Evolutionary conservation across 2,888 invertebrate genomes (phyloP), one percentile per base, ranked within the genome.

Genomic region (Acanthosepion esculentum): DNA sequence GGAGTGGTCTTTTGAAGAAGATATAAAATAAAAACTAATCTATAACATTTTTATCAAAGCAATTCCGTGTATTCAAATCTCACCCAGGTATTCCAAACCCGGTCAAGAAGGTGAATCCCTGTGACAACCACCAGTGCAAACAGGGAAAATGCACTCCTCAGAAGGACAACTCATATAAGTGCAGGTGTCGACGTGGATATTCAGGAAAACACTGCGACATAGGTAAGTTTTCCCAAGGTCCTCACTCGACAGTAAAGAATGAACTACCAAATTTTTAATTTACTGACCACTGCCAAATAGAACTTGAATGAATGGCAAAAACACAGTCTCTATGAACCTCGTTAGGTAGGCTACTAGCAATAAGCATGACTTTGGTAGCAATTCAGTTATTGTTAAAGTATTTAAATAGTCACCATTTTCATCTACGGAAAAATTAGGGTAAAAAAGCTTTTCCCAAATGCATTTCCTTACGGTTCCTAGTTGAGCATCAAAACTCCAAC

Each of bases 141-240:
- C 95, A 96, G 94, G 97, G 97, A 29, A 95, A 95, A 93, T 97
- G 97, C 95, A 96, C 96, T 95, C 96, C 97, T 8, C 95, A 96
- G 91, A 96, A 96, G 41, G 95, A 96, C 94, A 96, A 96, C 64
- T 96, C 97, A 94, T 99, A 99, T 98, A 98, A 98, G 95, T 99
- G 99, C 98, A 98, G 98, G 96, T 99, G 99, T 97, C 98, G 98
- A 96, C 98, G 98, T 91, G 99, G 99, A 91, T 99, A 98, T 97
- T 98, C 98, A 96, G 99, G 99, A 96, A 98, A 98, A 96, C 99
- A 98, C 98, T 99, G 99, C 98, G 99, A 99, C 95, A 96, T 96
- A 95, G 96, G 97, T 97, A 96, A 96, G 96, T 93, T 93, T 48
- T 48, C n/a, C 6, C 26, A 48, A n/a, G 48, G n/a, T 18, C 93